Evolutionary conservation across 2,113 vertebrate genomes (phyloP).

Genomic region (Sardina pilchardus): DNA sequence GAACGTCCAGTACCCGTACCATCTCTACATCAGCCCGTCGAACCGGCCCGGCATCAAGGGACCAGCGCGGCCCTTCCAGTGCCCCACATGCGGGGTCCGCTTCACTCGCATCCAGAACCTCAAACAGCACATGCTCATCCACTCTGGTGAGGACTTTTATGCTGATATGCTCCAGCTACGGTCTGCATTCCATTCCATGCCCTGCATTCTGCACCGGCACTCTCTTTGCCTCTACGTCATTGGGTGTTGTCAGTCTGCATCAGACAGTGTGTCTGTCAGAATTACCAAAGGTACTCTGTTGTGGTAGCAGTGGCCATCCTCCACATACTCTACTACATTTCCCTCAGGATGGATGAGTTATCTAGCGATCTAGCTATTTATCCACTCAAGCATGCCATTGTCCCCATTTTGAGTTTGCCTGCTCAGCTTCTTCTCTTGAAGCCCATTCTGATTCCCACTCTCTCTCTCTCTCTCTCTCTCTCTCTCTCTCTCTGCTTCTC

Average conservation of each 20-base stretch:
- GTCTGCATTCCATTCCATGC: no score
- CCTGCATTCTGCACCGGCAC: neutral
- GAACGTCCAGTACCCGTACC: conserved; percentile 86
- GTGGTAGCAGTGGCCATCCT: neutral
- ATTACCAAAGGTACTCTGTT: neutral
- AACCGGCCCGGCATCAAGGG: conserved; percentile 81
- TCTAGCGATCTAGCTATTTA: no score
- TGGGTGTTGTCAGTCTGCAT: neutral
- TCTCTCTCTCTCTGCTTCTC: no score
- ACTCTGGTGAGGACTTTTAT: conserved; percentile 83
- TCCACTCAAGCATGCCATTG: neutral
- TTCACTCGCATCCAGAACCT: conserved; percentile 99
- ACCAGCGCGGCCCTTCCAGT: conserved; percentile 71
- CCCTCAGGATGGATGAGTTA: no score
- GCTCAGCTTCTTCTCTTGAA: neutral
- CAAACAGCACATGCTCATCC: conserved; percentile 99
- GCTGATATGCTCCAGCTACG: neutral
- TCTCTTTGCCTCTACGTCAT: neutral
- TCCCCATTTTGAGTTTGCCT: neutral
- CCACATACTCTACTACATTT: neutral
- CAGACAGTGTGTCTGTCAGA: neutral
- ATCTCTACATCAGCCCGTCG: conserved; percentile 86
- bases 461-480: neutral
- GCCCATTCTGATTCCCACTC: neutral
- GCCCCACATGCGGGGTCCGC: conserved; percentile 91